Conservation (phyloP, 2,888 invertebrate species). For the Augiades crinisus region DNA sequence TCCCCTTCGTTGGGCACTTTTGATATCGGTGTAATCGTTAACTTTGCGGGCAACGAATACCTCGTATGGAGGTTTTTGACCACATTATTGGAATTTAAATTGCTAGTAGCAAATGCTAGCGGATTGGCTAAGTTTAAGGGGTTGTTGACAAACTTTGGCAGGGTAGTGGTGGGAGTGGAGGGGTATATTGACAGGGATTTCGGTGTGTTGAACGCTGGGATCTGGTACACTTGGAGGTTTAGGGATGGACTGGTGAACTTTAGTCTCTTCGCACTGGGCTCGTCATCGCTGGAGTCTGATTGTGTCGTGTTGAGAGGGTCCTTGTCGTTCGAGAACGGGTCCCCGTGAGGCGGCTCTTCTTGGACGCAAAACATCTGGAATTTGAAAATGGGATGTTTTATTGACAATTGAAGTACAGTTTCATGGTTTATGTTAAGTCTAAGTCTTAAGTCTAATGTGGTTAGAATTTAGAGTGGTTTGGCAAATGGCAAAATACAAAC, state of each 20-base stretch:
- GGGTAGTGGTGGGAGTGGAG: constrained; percentile 39
- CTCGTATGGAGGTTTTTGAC: constrained; percentile 61
- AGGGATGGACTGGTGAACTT: constrained; percentile 56
- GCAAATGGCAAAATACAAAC: too few species aligned
- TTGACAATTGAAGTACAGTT: too few species aligned
- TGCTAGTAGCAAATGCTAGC: constrained; percentile 50
- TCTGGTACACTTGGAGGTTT: constrained; percentile 70
- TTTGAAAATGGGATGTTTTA: background rate
- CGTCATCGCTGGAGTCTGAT: constrained; percentile 66
- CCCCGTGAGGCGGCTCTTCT: constrained; percentile 59
- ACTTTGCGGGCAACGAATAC: constrained; percentile 61
- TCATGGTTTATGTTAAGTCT: too few species aligned
- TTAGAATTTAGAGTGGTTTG: too few species aligned
- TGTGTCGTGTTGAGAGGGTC: constrained; percentile 47
- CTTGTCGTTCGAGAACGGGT: constrained; percentile 52
- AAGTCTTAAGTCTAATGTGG: too few species aligned
- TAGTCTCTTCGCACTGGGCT: constrained; percentile 58
- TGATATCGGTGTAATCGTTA: constrained; percentile 62
- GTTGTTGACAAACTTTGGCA: constrained; percentile 72
- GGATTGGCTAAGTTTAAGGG: constrained; percentile 70
- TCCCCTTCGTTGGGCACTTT: constrained; percentile 48
- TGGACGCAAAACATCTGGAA: constrained; percentile 74
- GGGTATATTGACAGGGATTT: constrained; percentile 63
- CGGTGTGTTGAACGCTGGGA: constrained; percentile 64
- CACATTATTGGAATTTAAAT: constrained; percentile 50